These are phyloP conservation scores for Hymenochirus boettgeri DNA, from an alignment of 2,113 vertebrate genomes.

Conservation along the genomic window DNA sequence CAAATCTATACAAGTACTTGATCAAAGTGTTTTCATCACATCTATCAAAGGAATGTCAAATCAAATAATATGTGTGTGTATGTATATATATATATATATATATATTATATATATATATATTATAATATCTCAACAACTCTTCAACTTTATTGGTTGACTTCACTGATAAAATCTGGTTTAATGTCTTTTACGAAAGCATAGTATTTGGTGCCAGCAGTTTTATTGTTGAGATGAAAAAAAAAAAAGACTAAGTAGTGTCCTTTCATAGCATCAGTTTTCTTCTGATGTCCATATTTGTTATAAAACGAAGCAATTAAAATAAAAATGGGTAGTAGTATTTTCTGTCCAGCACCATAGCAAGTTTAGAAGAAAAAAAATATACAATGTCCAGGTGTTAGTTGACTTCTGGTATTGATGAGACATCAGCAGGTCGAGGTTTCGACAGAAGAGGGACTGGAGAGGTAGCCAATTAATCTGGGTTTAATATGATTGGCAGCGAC, in stretches of 20 bases:
- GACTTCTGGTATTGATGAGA: slow-evolving; percentile 73
- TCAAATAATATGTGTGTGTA: no score
- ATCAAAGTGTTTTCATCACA: not conserved
- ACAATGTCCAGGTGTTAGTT: slow-evolving; percentile 63
- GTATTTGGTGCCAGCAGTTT: not conserved
- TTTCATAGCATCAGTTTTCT: slow-evolving; percentile 1
- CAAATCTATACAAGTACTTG: not conserved
- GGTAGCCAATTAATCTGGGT: slow-evolving; percentile 93
- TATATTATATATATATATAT: no score
- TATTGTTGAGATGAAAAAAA: not conserved
- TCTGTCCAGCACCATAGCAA: slow-evolving; percentile 6
- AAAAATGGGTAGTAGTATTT: slow-evolving; percentile 12
- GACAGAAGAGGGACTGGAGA: slow-evolving; percentile 90
- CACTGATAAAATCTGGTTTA: not conserved
- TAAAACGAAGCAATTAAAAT: slow-evolving; percentile 18
- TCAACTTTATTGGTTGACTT: not conserved
- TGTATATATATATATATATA: no score
- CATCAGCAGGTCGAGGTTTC: slow-evolving; percentile 65
- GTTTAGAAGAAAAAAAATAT: slow-evolving; percentile 3
- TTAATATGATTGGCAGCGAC: slow-evolving; percentile 96
- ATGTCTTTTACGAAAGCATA: not conserved
- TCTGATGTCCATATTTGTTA: not conserved
- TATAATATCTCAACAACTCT: not conserved
- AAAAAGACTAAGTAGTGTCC: not conserved
- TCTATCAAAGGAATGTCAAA: not conserved